These are phyloP conservation scores for Brachionus koreanus DNA, from an alignment of 1,140 invertebrate genomes.

Conservation along the genomic window DNA sequence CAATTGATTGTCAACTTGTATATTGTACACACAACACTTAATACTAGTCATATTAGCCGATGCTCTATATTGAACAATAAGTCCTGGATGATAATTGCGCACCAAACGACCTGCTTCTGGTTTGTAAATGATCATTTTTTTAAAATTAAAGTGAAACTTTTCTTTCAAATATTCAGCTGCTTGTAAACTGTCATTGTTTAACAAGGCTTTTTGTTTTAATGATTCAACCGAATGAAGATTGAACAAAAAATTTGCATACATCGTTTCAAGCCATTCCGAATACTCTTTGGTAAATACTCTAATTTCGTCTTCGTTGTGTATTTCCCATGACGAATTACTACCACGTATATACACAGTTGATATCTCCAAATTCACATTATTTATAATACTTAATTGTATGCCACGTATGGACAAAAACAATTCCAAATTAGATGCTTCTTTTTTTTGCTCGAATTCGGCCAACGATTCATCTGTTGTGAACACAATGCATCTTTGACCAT, in stretches of 20 bases:
- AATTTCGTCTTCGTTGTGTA: slow-evolving; percentile 55
- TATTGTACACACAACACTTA: neutral
- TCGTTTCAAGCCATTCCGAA: slow-evolving; percentile 13
- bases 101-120: slow-evolving; percentile 2
- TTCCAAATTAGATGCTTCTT: slow-evolving; percentile 68
- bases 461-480: slow-evolving; percentile 74
- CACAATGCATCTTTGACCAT: slow-evolving; percentile 71
- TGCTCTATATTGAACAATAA: slow-evolving; percentile 11
- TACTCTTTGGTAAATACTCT: slow-evolving; percentile 6
- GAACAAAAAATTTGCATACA: neutral
- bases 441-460: slow-evolving; percentile 65
- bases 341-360: slow-evolving; percentile 67
- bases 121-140: neutral
- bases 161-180: neutral
- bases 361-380: slow-evolving; percentile 62
- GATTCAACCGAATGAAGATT: neutral
- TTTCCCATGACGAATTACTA: slow-evolving; percentile 73
- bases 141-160: slow-evolving; percentile 30
- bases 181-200: neutral
- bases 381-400: slow-evolving; percentile 67
- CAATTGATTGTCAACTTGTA: slow-evolving; percentile 71
- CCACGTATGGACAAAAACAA: slow-evolving; percentile 69
- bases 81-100: neutral
- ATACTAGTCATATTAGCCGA: slow-evolving; percentile 22
- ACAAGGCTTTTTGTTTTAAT: neutral